Evolutionary conservation across 1,140 invertebrate species (phyloP).

Genomic region (Potamilus streckersoni): DNA sequence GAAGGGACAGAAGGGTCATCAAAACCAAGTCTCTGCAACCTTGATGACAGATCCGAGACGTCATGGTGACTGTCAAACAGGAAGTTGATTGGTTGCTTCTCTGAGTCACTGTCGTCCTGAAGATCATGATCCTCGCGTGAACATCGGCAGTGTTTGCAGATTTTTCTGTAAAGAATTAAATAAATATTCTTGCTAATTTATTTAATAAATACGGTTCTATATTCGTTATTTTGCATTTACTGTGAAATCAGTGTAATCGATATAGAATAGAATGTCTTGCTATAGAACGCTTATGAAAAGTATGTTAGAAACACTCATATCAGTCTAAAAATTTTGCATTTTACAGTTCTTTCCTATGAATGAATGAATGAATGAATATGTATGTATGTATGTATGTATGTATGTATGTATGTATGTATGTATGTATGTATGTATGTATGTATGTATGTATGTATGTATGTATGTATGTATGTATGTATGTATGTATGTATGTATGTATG

Average conservation of each 20-base stretch:
- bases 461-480: too few species aligned
- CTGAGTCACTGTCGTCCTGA: conserved; percentile 45
- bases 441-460: too few species aligned
- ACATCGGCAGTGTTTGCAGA: conserved; percentile 79
- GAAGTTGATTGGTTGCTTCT: conserved; percentile 49
- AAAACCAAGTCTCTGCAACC: conserved; percentile 48
- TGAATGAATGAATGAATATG: not conserved
- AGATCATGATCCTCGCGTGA: conserved; percentile 77
- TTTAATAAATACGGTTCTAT: not conserved
- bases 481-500: too few species aligned
- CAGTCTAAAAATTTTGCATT: not conserved
- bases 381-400: not conserved
- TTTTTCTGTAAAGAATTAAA: conserved; percentile 72
- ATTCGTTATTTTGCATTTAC: not conserved
- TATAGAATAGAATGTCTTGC: not conserved
- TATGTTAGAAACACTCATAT: not conserved
- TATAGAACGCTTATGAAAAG: not conserved
- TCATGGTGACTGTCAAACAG: conserved; percentile 36
- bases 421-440: too few species aligned
- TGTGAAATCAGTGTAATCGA: not conserved
- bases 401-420: too few species aligned
- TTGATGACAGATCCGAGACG: conserved; percentile 26
- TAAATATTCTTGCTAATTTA: not conserved
- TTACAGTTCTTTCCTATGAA: not conserved
- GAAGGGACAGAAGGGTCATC: conserved; percentile 47